Conservation (phyloP, 2,797 vertebrate genomes). For the Pipistrellus pipistrellus region DNA sequence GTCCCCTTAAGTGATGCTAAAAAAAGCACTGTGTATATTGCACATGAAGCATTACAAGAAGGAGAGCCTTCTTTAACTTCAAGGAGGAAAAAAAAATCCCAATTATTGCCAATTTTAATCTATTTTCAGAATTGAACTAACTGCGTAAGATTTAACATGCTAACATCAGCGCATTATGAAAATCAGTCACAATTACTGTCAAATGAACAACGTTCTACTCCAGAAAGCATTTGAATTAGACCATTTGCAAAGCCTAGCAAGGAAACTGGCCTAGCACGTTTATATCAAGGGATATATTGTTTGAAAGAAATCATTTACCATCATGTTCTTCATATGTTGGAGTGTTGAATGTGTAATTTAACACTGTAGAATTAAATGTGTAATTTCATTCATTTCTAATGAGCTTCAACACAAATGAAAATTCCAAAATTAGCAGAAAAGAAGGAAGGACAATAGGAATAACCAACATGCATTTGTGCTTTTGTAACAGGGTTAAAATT, state of each 20-base stretch:
- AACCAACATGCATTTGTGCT: neutral
- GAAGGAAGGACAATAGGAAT: neutral
- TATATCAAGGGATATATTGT: conserved; percentile 27
- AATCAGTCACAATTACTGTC: conserved; percentile 74
- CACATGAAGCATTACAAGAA: neutral
- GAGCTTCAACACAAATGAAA: neutral
- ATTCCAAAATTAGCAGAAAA: conserved; percentile 60
- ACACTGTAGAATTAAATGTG: neutral
- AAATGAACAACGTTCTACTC: conserved; percentile 75
- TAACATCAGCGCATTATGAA: conserved; percentile 77
- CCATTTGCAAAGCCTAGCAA: conserved; percentile 73
- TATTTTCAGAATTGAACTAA: conserved; percentile 83
- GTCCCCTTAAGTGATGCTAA: conserved; percentile 71
- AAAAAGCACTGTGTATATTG: conserved; percentile 44
- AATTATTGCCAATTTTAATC: conserved; percentile 80
- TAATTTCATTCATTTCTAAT: conserved; percentile 54
- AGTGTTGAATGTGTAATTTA: neutral
- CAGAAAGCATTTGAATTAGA: conserved; percentile 78
- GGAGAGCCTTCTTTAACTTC: conserved; percentile 66
- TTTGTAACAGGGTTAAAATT: conserved; percentile 39
- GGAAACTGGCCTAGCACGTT: conserved; percentile 71
- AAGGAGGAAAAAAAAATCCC: conserved; percentile 69
- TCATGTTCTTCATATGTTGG: neutral
- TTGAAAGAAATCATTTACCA: conserved; percentile 71
- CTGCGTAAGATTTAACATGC: conserved; percentile 77